phyloP scores from a whole-genome alignment of 1,140 invertebrate genomes.

The Tetramorium simillimum region DNA sequence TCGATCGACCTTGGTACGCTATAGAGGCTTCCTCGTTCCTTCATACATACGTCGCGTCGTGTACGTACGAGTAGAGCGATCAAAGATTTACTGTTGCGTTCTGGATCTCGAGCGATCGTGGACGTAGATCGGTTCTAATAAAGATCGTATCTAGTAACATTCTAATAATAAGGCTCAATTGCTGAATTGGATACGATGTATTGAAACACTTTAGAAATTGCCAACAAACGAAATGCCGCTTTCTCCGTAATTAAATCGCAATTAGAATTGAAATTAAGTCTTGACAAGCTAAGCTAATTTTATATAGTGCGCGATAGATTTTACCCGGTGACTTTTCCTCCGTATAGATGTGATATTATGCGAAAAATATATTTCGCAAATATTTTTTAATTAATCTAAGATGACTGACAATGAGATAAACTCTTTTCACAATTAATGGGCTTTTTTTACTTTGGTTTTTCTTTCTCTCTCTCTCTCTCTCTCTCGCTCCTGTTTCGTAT shows the following conservation, averaged over 20 bases:
- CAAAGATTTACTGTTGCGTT: slow-evolving; percentile 22
- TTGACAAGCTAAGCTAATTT: not conserved
- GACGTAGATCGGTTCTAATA: not conserved
- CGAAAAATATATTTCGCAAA: not conserved
- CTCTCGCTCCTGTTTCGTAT: not conserved
- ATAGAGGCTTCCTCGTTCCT: slow-evolving; percentile 33
- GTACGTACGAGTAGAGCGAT: slow-evolving; percentile 44
- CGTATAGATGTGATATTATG: not conserved
- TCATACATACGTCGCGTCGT: not conserved
- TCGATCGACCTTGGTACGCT: slow-evolving; percentile 31
- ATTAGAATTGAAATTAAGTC: not conserved
- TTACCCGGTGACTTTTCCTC: not conserved
- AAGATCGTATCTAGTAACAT: not conserved
- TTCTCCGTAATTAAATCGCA: slow-evolving; percentile 1
- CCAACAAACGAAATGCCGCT: not conserved
- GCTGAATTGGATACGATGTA: not conserved
- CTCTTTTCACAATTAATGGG: not conserved
- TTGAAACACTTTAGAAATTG: not conserved
- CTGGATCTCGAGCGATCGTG: not conserved
- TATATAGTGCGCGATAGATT: not conserved
- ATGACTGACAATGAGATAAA: not conserved
- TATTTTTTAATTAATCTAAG: not conserved
- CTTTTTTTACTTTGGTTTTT: not conserved
- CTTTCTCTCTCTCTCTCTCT: not conserved
- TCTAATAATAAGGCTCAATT: not conserved